phyloP scores from a whole-genome alignment of 2,113 vertebrate genomes.

The Urocolius indicus region DNA sequence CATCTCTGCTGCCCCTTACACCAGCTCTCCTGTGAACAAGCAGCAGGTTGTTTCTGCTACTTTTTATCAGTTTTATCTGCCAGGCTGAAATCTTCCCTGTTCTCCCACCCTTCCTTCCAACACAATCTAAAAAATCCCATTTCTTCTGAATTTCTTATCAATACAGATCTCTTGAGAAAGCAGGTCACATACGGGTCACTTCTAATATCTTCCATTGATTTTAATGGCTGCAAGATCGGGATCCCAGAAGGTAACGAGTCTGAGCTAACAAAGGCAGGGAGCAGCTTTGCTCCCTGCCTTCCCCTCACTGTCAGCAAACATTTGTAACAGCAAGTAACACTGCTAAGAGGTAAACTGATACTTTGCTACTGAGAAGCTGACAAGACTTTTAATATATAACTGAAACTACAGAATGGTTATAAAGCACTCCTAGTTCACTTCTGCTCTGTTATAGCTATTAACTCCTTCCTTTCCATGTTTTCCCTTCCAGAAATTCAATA shows the following conservation, averaged over 20 bases:
- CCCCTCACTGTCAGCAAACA: not conserved
- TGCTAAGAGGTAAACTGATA: slow-evolving; percentile 38
- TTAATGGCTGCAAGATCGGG: not conserved
- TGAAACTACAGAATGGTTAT: slow-evolving; percentile 46
- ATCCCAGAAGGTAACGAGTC: not conserved
- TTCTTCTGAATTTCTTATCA: not conserved
- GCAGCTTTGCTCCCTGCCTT: not conserved
- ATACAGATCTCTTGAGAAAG: not conserved
- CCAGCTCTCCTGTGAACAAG: not conserved
- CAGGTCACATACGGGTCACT: not conserved
- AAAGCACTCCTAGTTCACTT: slow-evolving; percentile 18
- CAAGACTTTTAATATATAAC: slow-evolving; percentile 10
- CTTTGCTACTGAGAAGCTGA: slow-evolving; percentile 6
- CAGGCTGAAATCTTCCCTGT: not conserved
- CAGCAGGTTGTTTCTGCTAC: not conserved
- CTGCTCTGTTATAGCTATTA: not conserved
- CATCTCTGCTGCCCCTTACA: not conserved
- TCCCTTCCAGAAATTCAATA: slow-evolving; percentile 18
- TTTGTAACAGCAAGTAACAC: not conserved
- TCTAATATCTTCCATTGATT: not conserved
- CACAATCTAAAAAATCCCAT: not conserved
- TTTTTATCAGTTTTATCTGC: not conserved
- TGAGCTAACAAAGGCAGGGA: not conserved
- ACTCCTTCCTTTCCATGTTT: not conserved
- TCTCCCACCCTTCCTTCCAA: not conserved